Percentiles rank a stretch among this genome's conserved stretches.
Evolutionary conservation across 2,113 vertebrate species (phyloP).

Genomic region (Crotophaga sulcirostris): DNA sequence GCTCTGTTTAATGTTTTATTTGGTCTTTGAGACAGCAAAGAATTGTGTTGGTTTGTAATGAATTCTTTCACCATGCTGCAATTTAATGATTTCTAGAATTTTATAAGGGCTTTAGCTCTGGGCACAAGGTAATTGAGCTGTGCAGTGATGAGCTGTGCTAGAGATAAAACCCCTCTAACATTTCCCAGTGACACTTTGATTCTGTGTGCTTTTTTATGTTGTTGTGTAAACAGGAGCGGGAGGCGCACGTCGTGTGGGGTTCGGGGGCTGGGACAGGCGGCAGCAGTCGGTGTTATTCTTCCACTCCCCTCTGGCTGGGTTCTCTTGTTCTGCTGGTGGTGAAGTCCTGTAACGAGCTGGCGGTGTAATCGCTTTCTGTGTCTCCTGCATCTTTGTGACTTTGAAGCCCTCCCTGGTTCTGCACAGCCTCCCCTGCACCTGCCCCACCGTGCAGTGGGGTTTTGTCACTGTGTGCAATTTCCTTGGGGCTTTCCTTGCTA

Average conservation of each 20-base stretch:
- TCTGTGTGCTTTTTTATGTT: background rate
- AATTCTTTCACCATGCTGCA: background rate
- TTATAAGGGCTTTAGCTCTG: background rate
- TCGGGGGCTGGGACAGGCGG: background rate
- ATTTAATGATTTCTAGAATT: background rate
- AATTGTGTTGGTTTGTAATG: background rate
- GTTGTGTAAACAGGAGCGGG: background rate
- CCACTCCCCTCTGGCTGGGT: background rate
- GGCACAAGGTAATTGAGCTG: background rate
- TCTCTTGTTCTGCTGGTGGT: slow-evolving; percentile 8
- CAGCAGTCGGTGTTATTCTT: background rate
- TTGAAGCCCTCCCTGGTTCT: background rate
- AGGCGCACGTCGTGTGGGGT: background rate
- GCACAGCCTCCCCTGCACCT: background rate
- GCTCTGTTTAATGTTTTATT: background rate
- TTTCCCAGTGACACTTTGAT: background rate
- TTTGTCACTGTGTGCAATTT: background rate
- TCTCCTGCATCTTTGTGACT: slow-evolving; percentile 1
- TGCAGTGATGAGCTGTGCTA: background rate
- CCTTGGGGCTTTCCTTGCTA: background rate
- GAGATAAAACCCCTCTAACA: background rate
- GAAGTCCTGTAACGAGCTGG: background rate
- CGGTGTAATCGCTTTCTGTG: background rate
- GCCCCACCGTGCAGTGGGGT: background rate
- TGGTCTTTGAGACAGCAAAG: background rate